Evolutionary conservation across 2,888 invertebrate genomes (phyloP).

Genomic region (Flabesymbios commensalis): DNA sequence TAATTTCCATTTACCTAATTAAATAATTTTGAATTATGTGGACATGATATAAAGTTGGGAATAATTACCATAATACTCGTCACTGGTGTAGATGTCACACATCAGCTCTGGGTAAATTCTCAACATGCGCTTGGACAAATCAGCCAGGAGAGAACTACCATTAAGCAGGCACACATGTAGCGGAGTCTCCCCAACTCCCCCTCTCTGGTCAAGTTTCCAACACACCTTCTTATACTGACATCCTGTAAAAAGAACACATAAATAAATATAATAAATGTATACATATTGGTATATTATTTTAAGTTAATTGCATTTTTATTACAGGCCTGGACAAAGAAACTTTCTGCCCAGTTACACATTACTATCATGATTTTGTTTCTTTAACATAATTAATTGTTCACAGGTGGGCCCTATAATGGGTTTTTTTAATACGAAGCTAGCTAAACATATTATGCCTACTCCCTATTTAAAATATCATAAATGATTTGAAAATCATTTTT

Average conservation of each 20-base stretch:
- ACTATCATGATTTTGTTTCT: neutral
- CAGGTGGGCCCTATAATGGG: too few species aligned
- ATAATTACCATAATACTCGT: slow-evolving; percentile 96
- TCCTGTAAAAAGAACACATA: slow-evolving; percentile 8
- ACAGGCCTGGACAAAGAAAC: neutral
- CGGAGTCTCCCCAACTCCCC: slow-evolving; percentile 94
- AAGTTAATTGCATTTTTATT: neutral
- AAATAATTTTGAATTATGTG: too few species aligned
- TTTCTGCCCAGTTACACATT: neutral
- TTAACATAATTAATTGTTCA: too few species aligned
- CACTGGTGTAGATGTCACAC: slow-evolving; percentile 92
- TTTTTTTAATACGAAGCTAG: too few species aligned
- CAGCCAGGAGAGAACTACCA: slow-evolving; percentile 87
- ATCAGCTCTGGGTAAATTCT: slow-evolving; percentile 93
- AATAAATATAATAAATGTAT: neutral
- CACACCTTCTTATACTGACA: slow-evolving; percentile 79
- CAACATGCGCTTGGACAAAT: slow-evolving; percentile 87
- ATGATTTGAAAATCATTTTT: too few species aligned
- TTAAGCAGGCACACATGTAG: slow-evolving; percentile 90
- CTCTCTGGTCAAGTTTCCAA: slow-evolving; percentile 89
- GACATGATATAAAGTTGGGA: too few species aligned
- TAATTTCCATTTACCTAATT: too few species aligned
- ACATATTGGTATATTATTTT: neutral
- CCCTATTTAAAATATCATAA: too few species aligned
- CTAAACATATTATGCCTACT: too few species aligned